Evolutionary conservation across 2,113 vertebrate species (phyloP).

Genomic region (Numida meleagris): DNA sequence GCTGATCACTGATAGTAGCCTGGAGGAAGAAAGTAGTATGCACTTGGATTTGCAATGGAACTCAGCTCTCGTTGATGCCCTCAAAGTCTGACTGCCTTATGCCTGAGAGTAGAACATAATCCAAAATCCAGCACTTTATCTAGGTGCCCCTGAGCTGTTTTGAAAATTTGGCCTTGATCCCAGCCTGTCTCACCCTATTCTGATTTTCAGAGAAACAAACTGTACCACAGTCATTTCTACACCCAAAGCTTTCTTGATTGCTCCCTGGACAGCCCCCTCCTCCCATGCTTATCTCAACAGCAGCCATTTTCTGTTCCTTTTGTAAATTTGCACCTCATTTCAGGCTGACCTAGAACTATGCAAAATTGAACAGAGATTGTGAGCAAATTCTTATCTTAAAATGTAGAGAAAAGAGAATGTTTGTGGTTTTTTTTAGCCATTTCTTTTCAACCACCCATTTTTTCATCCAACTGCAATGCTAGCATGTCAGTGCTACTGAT

Average conservation of each 20-base stretch:
- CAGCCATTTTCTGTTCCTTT: neutral
- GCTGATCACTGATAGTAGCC: neutral
- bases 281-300: neutral
- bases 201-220: neutral
- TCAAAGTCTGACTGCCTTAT: neutral
- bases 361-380: constrained; percentile 24
- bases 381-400: constrained; percentile 5
- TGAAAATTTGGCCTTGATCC: neutral
- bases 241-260: neutral
- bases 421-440: neutral
- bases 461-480: neutral
- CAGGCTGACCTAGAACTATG: neutral
- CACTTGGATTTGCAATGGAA: neutral
- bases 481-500: neutral
- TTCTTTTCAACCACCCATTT: constrained; percentile 12
- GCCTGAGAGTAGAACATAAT: neutral
- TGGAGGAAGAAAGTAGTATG: neutral
- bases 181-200: neutral
- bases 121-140: neutral
- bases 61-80: neutral
- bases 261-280: neutral
- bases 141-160: neutral
- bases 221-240: neutral
- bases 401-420: neutral
- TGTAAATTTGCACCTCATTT: constrained; percentile 40